Percentiles rank a stretch among this genome's conserved stretches.
These are phyloP conservation scores for Leptobrachium leishanense DNA, from an alignment of 2,113 vertebrate genomes.

Conservation along the genomic window DNA sequence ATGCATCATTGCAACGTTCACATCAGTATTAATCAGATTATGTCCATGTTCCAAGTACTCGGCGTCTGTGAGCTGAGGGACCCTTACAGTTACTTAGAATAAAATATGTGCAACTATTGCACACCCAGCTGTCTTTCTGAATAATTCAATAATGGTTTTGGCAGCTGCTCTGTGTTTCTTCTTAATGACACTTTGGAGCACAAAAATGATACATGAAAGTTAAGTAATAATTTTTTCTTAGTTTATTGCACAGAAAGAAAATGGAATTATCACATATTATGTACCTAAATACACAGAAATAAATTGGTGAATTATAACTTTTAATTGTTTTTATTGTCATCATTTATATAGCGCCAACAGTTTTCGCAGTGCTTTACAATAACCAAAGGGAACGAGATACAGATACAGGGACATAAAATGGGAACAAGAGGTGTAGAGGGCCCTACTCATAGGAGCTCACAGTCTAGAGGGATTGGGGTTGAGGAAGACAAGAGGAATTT, in stretches of 20 bases:
- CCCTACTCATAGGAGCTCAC: too few species aligned
- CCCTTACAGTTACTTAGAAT: constrained; percentile 21
- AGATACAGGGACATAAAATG: too few species aligned
- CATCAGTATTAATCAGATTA: constrained; percentile 12
- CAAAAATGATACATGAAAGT: constrained; percentile 4
- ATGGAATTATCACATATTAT: too few species aligned
- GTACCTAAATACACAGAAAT: background rate
- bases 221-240: too few species aligned
- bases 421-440: too few species aligned
- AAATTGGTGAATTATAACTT: background rate
- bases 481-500: too few species aligned
- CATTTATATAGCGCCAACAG: too few species aligned
- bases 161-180: constrained; percentile 27
- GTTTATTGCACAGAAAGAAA: too few species aligned
- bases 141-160: constrained; percentile 39
- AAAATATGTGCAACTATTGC: constrained; percentile 30
- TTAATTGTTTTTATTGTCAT: too few species aligned
- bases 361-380: too few species aligned
- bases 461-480: too few species aligned
- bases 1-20: constrained; percentile 30
- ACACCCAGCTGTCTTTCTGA: constrained; percentile 30
- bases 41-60: constrained; percentile 14
- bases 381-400: too few species aligned
- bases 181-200: constrained; percentile 23
- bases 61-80: constrained; percentile 23